These are phyloP conservation scores for Glaucidium brasilianum DNA, from an alignment of 2,113 vertebrate genomes.

Conservation along the genomic window DNA sequence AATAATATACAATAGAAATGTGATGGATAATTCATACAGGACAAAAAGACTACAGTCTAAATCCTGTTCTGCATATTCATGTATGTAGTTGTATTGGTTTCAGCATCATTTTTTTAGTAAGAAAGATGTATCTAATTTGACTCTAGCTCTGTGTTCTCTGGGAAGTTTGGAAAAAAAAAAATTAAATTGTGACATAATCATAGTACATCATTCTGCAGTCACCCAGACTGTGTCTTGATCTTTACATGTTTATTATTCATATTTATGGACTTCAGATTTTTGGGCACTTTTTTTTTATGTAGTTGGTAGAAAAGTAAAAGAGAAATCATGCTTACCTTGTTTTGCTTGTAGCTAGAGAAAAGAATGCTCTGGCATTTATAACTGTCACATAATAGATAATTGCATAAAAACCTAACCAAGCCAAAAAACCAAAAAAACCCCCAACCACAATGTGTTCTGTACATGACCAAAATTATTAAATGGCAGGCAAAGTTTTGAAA, in stretches of 20 bases:
- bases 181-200: neutral
- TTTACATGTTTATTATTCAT: neutral
- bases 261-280: neutral
- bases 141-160: neutral
- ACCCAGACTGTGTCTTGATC: neutral
- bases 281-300: neutral
- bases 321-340: neutral
- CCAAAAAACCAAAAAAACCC: neutral
- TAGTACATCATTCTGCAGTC: neutral
- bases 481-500: neutral
- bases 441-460: neutral
- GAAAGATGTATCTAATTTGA: neutral
- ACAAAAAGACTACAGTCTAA: constrained; percentile 25
- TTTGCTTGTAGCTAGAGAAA: neutral
- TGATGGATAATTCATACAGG: constrained; percentile 46
- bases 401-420: neutral
- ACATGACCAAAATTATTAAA: neutral
- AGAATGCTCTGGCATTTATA: neutral
- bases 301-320: neutral
- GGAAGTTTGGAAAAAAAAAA: neutral
- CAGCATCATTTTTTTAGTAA: neutral
- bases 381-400: neutral
- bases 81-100: neutral
- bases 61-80: constrained; percentile 29
- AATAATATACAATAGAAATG: constrained; percentile 36